Evolutionary conservation across 2,113 vertebrate genomes (phyloP).

Genomic region (Mus pahari): DNA sequence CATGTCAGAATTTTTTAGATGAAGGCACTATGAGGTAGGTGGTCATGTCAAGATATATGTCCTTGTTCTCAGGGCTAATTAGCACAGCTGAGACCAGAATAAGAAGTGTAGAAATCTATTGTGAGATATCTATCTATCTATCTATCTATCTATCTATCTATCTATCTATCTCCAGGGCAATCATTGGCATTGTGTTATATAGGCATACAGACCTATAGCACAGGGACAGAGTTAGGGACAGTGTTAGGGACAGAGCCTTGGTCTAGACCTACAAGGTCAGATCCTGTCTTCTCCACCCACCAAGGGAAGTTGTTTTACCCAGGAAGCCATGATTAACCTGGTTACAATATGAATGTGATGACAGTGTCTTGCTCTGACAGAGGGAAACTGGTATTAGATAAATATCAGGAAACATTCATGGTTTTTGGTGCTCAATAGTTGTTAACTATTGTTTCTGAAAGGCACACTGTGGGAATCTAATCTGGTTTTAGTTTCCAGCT

Average conservation of each 20-base stretch:
- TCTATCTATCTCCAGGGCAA: too few relatives aligned
- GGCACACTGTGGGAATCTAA: not conserved
- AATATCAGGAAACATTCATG: not conserved
- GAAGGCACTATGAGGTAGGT: not conserved
- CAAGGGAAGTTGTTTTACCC: not conserved
- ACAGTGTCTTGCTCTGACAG: not conserved
- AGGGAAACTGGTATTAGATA: not conserved
- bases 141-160: too few relatives aligned
- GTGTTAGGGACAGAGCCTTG: not conserved
- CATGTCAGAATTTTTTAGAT: not conserved
- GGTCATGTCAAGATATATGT: not conserved
- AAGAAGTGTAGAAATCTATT: not conserved
- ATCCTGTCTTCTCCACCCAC: not conserved
- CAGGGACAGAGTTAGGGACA: too few relatives aligned
- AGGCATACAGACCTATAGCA: not conserved
- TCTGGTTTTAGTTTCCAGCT: not conserved
- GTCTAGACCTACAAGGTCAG: not conserved
- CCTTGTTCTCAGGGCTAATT: not conserved
- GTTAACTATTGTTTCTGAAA: conserved; percentile 12
- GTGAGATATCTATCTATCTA: too few relatives aligned
- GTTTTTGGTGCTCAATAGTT: not conserved
- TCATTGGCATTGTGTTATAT: not conserved
- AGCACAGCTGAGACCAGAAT: not conserved
- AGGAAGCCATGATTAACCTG: not conserved
- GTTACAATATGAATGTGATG: not conserved